Base-by-base conservation (phyloP, 2,797 vertebrate genomes). In the Aldrovandia affinis region DNA sequence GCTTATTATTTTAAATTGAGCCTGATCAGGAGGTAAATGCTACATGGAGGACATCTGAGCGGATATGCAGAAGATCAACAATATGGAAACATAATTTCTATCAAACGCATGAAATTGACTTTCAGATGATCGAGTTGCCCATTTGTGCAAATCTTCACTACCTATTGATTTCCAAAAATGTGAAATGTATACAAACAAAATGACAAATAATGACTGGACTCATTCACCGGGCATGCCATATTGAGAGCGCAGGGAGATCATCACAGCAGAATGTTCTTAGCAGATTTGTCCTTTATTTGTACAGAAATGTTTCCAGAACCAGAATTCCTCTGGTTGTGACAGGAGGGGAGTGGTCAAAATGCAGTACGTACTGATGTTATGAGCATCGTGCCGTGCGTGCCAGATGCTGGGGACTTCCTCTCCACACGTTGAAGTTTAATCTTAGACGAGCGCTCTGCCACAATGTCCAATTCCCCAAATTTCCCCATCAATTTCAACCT, bases 331-430 rank as follows among this genome's bases (percentile, higher is more conserved):
- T 50, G 59, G 55, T 44, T 88, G 86, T 89, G 65, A 88, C 90
- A 89, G 86, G 84, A 85, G 87, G 87, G 89, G 91, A 90, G 88
- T n/a, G n/a, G 20, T 9, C 83, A 70, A 84, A 91, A 90, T 91
- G 87, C 89, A 92, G 90, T 86, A 90, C 90, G 90, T 90, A 91
- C 89, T 91, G 87, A 89, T 79, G 81, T 87, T 73, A 80, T 25
- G 85, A 10, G 42, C 42, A 4, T 47, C 42, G 42, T 77, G 8
- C 42, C 9, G 8, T 47, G 42, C 36, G 2, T 33, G 14, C 3
- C 28, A 33, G 28, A 6, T 8, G 33, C 18, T 30, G 30, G 3
- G 30, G 14, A 10, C 12, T 28, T 30, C 0, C 33, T 57, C 12
- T 20, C 10, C 18, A 2, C 55, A 57, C 18, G 9, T 42, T 47